A percentile compares a stretch with the other conserved stretches of the same genome.
phyloP scores from a whole-genome alignment of 2,888 invertebrate species.

The Cheilosia pagana region DNA sequence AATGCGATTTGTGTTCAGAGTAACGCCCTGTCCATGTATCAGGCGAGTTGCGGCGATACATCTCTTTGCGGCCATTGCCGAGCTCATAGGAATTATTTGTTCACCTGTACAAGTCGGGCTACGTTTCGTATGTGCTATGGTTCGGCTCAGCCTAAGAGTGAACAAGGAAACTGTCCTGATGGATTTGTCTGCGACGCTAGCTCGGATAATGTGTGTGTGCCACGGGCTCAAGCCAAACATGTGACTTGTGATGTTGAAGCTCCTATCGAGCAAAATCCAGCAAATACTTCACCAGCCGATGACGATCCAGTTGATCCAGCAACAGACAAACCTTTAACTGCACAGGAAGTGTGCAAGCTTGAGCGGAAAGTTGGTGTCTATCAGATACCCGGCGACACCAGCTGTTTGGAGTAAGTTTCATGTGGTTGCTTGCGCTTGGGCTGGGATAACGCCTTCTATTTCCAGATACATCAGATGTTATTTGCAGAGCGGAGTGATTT shows the following conservation, averaged over 20 bases:
- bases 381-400: slow-evolving; percentile 78
- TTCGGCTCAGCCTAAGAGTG: slow-evolving; percentile 78
- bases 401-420: slow-evolving; percentile 78
- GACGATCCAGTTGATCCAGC: background rate
- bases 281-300: background rate
- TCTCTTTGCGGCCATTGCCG: slow-evolving; percentile 80
- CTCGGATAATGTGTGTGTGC: slow-evolving; percentile 78
- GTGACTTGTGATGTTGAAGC: slow-evolving; percentile 79
- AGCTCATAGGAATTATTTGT: slow-evolving; percentile 79
- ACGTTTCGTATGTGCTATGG: slow-evolving; percentile 81
- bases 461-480: slow-evolving; percentile 80
- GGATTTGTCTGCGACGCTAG: slow-evolving; percentile 79
- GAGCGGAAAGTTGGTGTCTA: slow-evolving; percentile 77
- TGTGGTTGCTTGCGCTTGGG: background rate
- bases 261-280: slow-evolving; percentile 59
- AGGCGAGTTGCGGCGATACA: slow-evolving; percentile 80
- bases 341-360: slow-evolving; percentile 77
- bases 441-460: slow-evolving; percentile 18
- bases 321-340: slow-evolving; percentile 63
- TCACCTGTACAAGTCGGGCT: slow-evolving; percentile 79
- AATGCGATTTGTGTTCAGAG: slow-evolving; percentile 80
- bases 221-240: slow-evolving; percentile 14
- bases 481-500: slow-evolving; percentile 72
- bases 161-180: slow-evolving; percentile 78
- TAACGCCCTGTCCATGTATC: slow-evolving; percentile 74